Percentiles rank a stretch among this genome's conserved stretches.
These are phyloP conservation scores for Drosophila littoralis DNA, from an alignment of 1,140 invertebrate genomes.

Conservation along the genomic window DNA sequence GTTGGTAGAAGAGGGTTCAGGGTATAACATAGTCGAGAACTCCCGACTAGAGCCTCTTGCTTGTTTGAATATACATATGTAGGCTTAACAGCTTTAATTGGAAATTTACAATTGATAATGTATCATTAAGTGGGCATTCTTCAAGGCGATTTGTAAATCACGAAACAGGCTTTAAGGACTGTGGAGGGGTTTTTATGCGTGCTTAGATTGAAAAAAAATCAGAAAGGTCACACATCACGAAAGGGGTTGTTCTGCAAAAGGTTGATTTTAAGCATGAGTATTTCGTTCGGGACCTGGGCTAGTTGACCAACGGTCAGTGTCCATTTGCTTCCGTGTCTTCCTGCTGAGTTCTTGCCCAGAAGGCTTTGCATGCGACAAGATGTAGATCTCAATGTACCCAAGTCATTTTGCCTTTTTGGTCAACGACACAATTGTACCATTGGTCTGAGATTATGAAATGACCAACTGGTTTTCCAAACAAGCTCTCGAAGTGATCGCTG, in stretches of 20 bases:
- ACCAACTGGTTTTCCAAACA: constrained; percentile 56
- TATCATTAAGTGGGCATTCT: neutral
- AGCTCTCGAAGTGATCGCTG: constrained; percentile 25
- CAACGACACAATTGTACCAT: neutral
- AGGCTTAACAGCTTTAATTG: no score
- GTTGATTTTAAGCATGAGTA: constrained; percentile 4
- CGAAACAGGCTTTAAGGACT: neutral
- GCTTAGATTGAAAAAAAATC: neutral
- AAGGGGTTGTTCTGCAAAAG: constrained; percentile 16
- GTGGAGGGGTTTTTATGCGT: neutral
- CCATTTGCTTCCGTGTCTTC: constrained; percentile 15
- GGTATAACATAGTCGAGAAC: no score
- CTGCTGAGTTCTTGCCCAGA: constrained; percentile 8
- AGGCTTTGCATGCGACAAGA: neutral
- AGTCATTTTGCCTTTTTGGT: constrained; percentile 6
- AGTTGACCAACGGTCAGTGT: constrained; percentile 37
- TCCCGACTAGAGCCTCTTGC: no score
- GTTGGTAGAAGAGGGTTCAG: no score
- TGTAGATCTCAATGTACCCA: neutral
- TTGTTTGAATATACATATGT: no score
- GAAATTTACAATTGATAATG: neutral
- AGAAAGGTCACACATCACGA: neutral
- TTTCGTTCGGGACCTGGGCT: neutral
- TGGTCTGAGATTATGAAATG: constrained; percentile 10
- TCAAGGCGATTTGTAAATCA: neutral